These are phyloP conservation scores for Pyrochroa serraticornis DNA, from an alignment of 2,888 invertebrate genomes.

Conservation along the genomic window DNA sequence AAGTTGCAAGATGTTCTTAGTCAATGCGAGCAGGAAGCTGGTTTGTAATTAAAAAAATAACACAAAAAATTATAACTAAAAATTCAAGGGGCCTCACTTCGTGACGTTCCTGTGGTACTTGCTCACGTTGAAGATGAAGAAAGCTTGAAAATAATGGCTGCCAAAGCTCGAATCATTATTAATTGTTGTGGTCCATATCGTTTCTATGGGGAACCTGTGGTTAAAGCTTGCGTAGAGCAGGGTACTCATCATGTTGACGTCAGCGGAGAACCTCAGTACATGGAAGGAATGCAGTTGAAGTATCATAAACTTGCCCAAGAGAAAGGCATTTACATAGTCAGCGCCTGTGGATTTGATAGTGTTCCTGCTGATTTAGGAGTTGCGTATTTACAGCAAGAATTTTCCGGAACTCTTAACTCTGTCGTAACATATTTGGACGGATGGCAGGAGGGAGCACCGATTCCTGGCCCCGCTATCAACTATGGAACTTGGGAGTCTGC, in stretches of 20 bases:
- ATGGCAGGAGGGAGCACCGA: slow-evolving; percentile 48
- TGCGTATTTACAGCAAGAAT: slow-evolving; percentile 77
- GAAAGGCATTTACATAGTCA: slow-evolving; percentile 82
- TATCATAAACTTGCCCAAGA: slow-evolving; percentile 77
- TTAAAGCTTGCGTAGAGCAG: slow-evolving; percentile 79
- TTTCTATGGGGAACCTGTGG: slow-evolving; percentile 87
- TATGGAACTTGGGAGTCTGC: slow-evolving; percentile 91
- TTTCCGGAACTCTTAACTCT: slow-evolving; percentile 80
- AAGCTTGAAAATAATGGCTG: slow-evolving; percentile 82
- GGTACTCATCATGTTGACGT: slow-evolving; percentile 91
- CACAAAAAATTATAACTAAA: slow-evolving; percentile 61
- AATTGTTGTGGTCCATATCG: slow-evolving; percentile 94
- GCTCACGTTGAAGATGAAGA: slow-evolving; percentile 79
- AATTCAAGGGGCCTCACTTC: slow-evolving; percentile 36
- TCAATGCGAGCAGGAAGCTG: slow-evolving; percentile 55
- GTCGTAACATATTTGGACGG: slow-evolving; percentile 71
- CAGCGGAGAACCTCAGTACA: slow-evolving; percentile 83
- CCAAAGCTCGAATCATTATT: slow-evolving; percentile 76
- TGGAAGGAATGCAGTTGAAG: slow-evolving; percentile 66
- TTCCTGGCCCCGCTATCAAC: slow-evolving; percentile 67
- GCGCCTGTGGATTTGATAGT: slow-evolving; percentile 93
- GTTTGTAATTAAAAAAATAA: slow-evolving; percentile 65
- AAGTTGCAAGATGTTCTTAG: slow-evolving; percentile 53
- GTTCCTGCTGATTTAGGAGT: slow-evolving; percentile 89
- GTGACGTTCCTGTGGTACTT: slow-evolving; percentile 49